Evolutionary conservation across 1,140 invertebrate genomes (phyloP), one percentile per base, ranked within the genome.

Genomic region (Mactra quadrangularis): DNA sequence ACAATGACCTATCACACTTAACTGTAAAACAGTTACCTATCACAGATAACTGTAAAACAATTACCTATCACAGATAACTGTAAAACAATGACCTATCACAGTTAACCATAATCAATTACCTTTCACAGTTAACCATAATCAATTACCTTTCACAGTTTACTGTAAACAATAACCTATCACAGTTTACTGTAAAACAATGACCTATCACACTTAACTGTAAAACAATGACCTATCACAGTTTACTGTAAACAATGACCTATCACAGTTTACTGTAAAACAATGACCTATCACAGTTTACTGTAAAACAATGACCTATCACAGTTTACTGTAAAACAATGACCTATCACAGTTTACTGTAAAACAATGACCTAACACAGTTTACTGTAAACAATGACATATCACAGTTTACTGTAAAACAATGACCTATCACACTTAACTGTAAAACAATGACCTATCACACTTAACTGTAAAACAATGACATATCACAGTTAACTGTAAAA

Each of bases 321-420:
- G 22, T 88, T 71, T 17, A 93, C 89, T 33, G 93, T 68, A n/a
- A 87, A 84, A 25, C 92, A 87, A 84, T 94, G 93, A 3, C 93
- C 93, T 27, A 93, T 92, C 7, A 90, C 87, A 38, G 88, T 90
- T 86, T 94, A 93, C 79, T 94, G 93, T 15, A 92, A n/a, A 93
- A 52, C 93, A 93, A 13, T 91, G 90, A 0, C 93, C 93, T 3
- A 93, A 53, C 3, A 90, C 87, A 38, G 88, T 90, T 86, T 94
- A 93, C 79, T 94, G 93, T 15, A 92, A 93, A 52, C 93, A 93
- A 13, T 91, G 90, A 0, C 93, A 93, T 3, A 93, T n/a, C n/a
- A n/a, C n/a, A n/a, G n/a, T n/a, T n/a, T n/a, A n/a, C n/a, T n/a
- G n/a, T n/a, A n/a, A n/a, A n/a, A n/a, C n/a, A n/a, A n/a, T n/a